phyloP scores from a whole-genome alignment of 2,113 vertebrate genomes.

The Thomomys bottae region DNA sequence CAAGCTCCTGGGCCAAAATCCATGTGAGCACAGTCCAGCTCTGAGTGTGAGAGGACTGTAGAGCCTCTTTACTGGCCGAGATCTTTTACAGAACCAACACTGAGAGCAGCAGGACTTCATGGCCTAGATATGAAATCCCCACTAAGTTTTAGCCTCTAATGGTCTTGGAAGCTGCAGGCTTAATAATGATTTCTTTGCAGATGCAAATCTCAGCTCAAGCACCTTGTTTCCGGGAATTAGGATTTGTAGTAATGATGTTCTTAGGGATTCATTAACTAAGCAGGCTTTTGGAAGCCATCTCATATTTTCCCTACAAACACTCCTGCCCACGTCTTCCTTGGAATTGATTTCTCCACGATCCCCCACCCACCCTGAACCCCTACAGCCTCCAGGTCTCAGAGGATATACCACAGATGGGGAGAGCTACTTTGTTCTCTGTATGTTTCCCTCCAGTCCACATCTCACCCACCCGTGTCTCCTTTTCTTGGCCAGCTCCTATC shows the following conservation, averaged over 20 bases:
- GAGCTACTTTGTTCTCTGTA: fast-evolving
- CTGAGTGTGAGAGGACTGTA: fast-evolving
- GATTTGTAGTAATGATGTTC: constrained; percentile 52
- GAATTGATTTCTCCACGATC: neutral
- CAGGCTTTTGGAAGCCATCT: neutral
- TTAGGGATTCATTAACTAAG: constrained; percentile 63
- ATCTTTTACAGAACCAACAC: neutral
- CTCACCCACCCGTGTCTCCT: fast-evolving
- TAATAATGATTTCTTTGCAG: neutral
- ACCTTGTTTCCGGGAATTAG: neutral
- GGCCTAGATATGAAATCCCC: neutral
- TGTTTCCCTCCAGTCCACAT: fast-evolving
- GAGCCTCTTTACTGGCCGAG: neutral
- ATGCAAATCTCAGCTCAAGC: neutral
- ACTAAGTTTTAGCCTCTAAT: neutral
- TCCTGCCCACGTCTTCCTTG: neutral
- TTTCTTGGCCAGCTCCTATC: neutral
- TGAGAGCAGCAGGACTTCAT: neutral
- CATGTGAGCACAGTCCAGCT: neutral
- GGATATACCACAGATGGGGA: fast-evolving
- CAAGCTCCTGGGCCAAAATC: neutral
- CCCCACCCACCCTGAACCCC: fast-evolving
- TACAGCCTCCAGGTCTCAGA: neutral
- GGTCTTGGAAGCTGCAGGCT: neutral
- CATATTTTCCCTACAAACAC: neutral